Evolutionary conservation across 2,113 vertebrate species (phyloP), one percentile per base, ranked within the genome.

Genomic region (Baryphthengus martii): DNA sequence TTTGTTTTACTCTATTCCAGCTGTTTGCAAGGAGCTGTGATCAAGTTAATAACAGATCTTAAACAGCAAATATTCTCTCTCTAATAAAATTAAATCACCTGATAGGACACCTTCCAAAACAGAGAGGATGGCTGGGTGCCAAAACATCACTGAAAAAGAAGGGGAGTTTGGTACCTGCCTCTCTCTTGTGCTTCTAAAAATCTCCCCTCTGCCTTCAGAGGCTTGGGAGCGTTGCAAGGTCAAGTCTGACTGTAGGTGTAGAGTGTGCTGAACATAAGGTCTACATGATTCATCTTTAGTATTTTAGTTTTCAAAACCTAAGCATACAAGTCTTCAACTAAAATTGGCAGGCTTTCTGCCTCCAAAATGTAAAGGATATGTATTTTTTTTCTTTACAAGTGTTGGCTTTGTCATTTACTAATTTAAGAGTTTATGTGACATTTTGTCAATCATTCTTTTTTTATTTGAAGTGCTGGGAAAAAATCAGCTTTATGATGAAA

Each of bases 391-490:
- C 50, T 63, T 91, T 79, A 37, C 6, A n/a, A 82, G 20, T 39
- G 10, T 88, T 87, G 71, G 33, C 47, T 5, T 50, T 94, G 67
- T 82, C 26, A 35, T 85, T 88, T 95, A 58, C 44, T 92, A 68
- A 77, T 70, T 21, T 71, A 75, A 89, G 68, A 68, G 13, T n/a
- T 10, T 79, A 59, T 68, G 56, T 58, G 56, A 86, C 12, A 61
- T 76, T 96, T 91, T 91, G 63, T 91, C 90, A 85, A 61, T 88
- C 83, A 78, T 70, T 71, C 29, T 37, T 67, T 90, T 90, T n/a
- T 66, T 56, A 37, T 66, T 84, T 85, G 66, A 95, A 37, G 4
- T 52, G 31, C 18, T 77, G 47, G 28, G 23, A 45, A 59, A 82
- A 70, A 80, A 58, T 9, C 40, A 85, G 16, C 24, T 65, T 82